These are phyloP conservation scores for Amblyornis subalaris DNA, from an alignment of 2,113 vertebrate genomes.

Conservation along the genomic window DNA sequence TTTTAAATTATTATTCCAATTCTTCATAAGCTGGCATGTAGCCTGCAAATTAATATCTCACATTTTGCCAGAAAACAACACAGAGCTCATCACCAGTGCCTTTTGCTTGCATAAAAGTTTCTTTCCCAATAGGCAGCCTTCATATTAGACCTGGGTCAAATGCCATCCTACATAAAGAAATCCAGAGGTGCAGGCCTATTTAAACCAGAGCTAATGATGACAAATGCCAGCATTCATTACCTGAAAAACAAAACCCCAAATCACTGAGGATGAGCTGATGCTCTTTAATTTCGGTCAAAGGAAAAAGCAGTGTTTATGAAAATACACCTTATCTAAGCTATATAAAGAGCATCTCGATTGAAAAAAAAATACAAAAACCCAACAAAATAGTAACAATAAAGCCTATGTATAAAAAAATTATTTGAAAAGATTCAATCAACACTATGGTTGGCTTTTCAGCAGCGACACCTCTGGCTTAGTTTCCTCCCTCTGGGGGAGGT, in stretches of 20 bases:
- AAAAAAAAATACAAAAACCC: neutral
- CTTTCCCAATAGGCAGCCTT: neutral
- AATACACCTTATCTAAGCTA: neutral
- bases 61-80: neutral
- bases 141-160: neutral
- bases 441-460: neutral
- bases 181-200: neutral
- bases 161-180: neutral
- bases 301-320: neutral
- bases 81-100: neutral
- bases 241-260: neutral
- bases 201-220: neutral
- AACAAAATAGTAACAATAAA: neutral
- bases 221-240: neutral
- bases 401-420: neutral
- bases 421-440: neutral
- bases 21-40: neutral
- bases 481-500: neutral
- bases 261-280: neutral
- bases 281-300: neutral
- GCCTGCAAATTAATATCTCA: neutral
- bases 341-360: neutral
- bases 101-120: neutral
- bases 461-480: neutral
- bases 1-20: neutral